A percentile compares a stretch with the other conserved stretches of the same genome.
Evolutionary conservation across 2,888 invertebrate genomes (phyloP).

Genomic region (Pandemis cinnamomeana): DNA sequence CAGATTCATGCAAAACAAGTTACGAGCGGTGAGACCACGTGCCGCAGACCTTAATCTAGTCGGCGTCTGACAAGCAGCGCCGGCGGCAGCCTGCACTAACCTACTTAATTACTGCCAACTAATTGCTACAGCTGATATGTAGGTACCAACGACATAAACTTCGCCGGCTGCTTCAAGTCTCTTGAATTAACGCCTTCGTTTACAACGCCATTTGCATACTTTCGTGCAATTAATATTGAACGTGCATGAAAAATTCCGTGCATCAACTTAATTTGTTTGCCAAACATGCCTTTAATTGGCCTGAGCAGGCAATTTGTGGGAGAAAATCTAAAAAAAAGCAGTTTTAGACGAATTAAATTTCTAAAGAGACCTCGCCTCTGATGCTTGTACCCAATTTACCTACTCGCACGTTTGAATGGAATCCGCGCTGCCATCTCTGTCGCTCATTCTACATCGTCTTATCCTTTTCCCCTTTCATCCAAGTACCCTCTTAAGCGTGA

Average conservation of each 20-base stretch:
- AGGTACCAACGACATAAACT: conserved; percentile 75
- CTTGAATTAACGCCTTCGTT: conserved; percentile 60
- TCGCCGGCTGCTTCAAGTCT: conserved; percentile 68
- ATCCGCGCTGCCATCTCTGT: conserved; percentile 51
- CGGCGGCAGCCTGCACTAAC: conserved; percentile 65
- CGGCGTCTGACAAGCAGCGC: conserved; percentile 61
- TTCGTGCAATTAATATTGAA: conserved; percentile 26
- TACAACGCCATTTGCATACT: conserved; percentile 46
- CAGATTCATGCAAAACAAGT: conserved; percentile 81
- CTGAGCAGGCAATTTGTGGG: conserved; percentile 47
- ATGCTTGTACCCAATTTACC: conserved; percentile 67
- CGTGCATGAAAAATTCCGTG: not conserved
- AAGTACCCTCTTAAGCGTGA: conserved; percentile 65
- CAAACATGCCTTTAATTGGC: conserved; percentile 19
- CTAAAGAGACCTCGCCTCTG: conserved; percentile 56
- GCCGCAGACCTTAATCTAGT: conserved; percentile 76
- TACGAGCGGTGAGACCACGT: conserved; percentile 73
- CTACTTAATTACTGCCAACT: conserved; percentile 77
- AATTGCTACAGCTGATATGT: conserved; percentile 76
- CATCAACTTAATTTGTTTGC: not conserved
- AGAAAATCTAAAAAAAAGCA: conserved; percentile 61
- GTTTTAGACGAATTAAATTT: conserved; percentile 71
- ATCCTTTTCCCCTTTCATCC: conserved; percentile 59
- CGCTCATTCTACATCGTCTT: conserved; percentile 60
- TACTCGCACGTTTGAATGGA: conserved; percentile 64